These are phyloP conservation scores for Ochlodes sylvanus DNA, from an alignment of 2,888 invertebrate species.

Conservation along the genomic window DNA sequence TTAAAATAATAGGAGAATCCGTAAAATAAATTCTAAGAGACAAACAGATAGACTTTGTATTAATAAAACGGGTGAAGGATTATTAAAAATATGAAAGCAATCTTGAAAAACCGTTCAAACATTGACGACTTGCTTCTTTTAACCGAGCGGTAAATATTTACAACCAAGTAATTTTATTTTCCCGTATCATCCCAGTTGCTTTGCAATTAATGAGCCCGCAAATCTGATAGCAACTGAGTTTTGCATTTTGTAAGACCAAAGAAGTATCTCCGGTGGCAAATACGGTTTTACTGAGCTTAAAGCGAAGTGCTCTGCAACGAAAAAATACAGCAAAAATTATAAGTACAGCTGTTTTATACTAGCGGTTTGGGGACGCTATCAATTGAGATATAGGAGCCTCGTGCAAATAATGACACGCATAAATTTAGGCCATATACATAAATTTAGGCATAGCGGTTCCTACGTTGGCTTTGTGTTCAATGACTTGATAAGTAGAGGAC, in stretches of 20 bases:
- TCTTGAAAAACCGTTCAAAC: slow-evolving; percentile 4
- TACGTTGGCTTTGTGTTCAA: too few species aligned
- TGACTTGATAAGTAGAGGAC: too few species aligned
- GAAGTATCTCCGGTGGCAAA: slow-evolving; percentile 37
- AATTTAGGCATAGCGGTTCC: too few species aligned
- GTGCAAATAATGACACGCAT: too few species aligned
- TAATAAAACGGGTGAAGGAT: too few species aligned
- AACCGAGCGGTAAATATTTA: slow-evolving; percentile 26
- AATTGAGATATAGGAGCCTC: too few species aligned
- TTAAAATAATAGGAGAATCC: too few species aligned
- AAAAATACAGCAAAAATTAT: slow-evolving; percentile 30
- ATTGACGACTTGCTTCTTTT: slow-evolving; percentile 17
- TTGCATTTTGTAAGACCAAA: slow-evolving; percentile 31
- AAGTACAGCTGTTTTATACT: slow-evolving; percentile 19
- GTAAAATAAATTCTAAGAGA: too few species aligned
- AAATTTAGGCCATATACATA: too few species aligned
- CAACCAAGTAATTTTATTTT: slow-evolving; percentile 25
- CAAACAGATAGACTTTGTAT: too few species aligned
- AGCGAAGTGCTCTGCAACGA: slow-evolving; percentile 31
- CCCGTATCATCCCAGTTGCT: slow-evolving; percentile 20
- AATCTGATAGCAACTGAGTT: slow-evolving; percentile 31
- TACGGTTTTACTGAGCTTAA: slow-evolving; percentile 33
- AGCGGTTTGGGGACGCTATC: slow-evolving; percentile 5
- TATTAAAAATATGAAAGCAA: background rate
- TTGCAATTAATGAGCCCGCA: slow-evolving; percentile 36